A percentile compares a stretch with the other conserved stretches of the same genome.
Conservation (phyloP, 2,888 invertebrate genomes). For the Mythimna pallens region DNA sequence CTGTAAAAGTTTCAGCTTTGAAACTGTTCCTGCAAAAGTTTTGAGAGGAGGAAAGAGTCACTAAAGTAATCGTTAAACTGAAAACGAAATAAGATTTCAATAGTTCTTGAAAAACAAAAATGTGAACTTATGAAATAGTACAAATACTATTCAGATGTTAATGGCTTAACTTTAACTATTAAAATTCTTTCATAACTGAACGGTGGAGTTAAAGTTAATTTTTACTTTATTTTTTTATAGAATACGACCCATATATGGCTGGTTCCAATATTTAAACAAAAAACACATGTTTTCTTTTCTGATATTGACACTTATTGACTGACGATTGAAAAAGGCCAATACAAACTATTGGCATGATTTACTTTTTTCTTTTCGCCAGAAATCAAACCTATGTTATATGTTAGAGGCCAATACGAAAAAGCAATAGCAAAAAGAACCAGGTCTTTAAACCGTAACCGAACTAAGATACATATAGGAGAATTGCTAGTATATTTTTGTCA, state of each 20-base stretch:
- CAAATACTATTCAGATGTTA: not conserved
- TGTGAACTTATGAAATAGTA: not conserved
- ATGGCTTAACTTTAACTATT: not conserved
- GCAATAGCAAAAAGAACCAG: no score
- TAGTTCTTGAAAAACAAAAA: not conserved
- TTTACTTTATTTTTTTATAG: not conserved
- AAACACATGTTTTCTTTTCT: not conserved
- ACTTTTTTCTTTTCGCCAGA: no score
- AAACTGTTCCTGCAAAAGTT: conserved; percentile 48
- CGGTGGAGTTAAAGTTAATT: not conserved
- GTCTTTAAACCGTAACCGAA: no score
- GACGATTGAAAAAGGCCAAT: not conserved
- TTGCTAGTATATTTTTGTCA: no score
- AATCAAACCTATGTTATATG: no score
- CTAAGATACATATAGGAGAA: no score
- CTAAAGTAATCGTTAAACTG: conserved; percentile 43
- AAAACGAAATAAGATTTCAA: conserved; percentile 37
- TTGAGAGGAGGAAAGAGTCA: conserved; percentile 35
- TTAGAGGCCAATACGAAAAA: no score
- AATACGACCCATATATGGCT: not conserved
- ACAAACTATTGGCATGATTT: no score
- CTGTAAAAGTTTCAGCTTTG: conserved; percentile 46
- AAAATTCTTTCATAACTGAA: not conserved
- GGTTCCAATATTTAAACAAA: not conserved
- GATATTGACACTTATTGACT: not conserved